A percentile compares a stretch with the other conserved stretches of the same genome.
phyloP scores from a whole-genome alignment of 2,888 invertebrate species.

The Scaptomyza caliginosa region DNA sequence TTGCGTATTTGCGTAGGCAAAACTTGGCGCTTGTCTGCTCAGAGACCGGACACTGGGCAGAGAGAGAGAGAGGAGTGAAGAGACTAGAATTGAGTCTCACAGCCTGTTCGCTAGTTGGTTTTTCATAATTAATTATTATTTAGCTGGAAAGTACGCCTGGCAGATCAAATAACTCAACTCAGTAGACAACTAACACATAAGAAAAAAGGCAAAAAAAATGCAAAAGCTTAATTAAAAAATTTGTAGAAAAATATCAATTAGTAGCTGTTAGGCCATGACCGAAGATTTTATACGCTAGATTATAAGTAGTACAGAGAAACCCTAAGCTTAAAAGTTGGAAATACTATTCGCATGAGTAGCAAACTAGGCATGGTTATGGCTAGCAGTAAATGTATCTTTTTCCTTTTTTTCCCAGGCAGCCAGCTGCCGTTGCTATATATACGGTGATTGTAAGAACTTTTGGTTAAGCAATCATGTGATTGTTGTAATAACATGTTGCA shows the following conservation, averaged over 20 bases:
- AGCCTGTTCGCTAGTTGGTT: constrained; percentile 46
- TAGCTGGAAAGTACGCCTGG: constrained; percentile 64
- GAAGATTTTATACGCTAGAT: neutral
- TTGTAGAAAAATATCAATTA: constrained; percentile 14
- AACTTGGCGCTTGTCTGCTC: constrained; percentile 70
- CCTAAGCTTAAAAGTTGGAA: no score
- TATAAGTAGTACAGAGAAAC: no score
- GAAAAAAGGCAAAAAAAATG: constrained; percentile 15
- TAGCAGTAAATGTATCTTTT: no score
- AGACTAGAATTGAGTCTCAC: constrained; percentile 41
- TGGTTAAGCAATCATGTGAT: constrained; percentile 66
- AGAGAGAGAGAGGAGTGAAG: neutral
- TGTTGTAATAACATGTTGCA: constrained; percentile 70
- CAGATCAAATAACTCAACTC: constrained; percentile 57
- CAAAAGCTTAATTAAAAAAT: constrained; percentile 49
- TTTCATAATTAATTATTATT: constrained; percentile 78
- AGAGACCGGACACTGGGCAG: constrained; percentile 12
- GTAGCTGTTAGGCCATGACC: constrained; percentile 5
- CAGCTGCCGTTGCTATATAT: neutral
- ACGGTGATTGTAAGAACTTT: constrained; percentile 29
- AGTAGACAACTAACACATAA: neutral
- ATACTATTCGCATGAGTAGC: no score
- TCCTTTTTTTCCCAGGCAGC: constrained; percentile 15
- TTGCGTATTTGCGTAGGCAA: constrained; percentile 78
- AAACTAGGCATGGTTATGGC: no score